Evolutionary conservation across 2,888 invertebrate species (phyloP).

Genomic region (Tetramorium bicarinatum): DNA sequence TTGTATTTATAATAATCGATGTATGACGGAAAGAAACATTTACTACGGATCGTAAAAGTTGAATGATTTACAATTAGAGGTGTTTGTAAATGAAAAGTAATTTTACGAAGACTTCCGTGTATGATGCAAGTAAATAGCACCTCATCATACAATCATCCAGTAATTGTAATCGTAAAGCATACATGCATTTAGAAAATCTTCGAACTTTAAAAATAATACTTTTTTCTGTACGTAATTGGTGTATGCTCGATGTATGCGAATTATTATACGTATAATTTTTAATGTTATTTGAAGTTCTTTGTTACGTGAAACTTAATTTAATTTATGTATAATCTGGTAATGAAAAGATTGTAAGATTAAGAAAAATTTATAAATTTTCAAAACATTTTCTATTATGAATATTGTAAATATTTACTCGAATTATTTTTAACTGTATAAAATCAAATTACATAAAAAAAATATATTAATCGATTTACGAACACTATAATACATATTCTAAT

Average conservation of each 20-base stretch:
- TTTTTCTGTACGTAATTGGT: neutral
- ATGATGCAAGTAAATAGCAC: neutral
- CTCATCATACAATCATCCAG: neutral
- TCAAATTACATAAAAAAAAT: neutral
- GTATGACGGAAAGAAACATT: constrained; percentile 21
- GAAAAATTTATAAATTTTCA: neutral
- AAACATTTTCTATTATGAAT: neutral
- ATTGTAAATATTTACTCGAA: neutral
- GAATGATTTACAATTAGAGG: constrained; percentile 55
- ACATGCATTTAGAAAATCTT: neutral
- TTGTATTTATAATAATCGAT: constrained; percentile 27
- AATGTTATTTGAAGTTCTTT: neutral
- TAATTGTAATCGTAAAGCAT: neutral
- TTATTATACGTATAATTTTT: neutral
- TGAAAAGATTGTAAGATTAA: neutral
- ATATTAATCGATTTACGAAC: neutral
- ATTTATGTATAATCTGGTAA: neutral
- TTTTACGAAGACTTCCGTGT: constrained; percentile 1
- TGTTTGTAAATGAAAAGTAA: constrained; percentile 40
- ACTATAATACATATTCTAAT: no score
- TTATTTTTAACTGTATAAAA: neutral
- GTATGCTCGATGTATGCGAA: no score
- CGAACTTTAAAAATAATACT: neutral
- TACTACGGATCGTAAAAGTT: constrained; percentile 55
- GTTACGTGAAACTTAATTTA: neutral